Conservation (phyloP, 2,797 vertebrate genomes). For the Nannoperca obscura region DNA sequence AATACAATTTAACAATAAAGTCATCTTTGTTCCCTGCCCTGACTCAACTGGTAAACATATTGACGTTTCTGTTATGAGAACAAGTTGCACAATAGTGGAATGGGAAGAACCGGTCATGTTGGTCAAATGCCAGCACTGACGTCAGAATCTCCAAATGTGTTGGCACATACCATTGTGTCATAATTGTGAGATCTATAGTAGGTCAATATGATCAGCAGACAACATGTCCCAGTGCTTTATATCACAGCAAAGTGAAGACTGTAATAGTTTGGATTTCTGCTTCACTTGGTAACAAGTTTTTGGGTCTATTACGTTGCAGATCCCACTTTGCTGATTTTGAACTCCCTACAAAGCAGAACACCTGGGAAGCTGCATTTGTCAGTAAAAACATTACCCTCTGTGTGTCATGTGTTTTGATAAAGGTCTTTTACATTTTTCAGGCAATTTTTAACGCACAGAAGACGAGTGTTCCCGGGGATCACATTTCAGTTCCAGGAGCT, state of each 20-base stretch:
- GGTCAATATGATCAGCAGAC: neutral
- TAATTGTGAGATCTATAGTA: neutral
- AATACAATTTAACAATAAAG: too few species aligned
- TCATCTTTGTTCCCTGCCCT: too few species aligned
- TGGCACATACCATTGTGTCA: neutral
- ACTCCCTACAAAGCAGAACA: neutral
- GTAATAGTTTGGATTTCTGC: neutral
- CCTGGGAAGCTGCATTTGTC: too few species aligned
- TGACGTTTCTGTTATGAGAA: neutral
- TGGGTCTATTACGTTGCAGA: too few species aligned
- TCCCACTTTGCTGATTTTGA: neutral
- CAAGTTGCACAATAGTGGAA: neutral
- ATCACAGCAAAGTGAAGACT: neutral
- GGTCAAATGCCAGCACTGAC: neutral
- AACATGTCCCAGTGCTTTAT: neutral
- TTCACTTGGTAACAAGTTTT: neutral
- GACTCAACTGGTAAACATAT: neutral
- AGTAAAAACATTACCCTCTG: neutral
- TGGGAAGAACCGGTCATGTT: neutral
- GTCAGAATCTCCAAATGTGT: neutral
- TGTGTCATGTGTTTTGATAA: neutral
- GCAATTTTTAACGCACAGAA: constrained; percentile 88
- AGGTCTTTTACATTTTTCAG: constrained; percentile 58
- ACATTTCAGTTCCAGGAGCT: constrained; percentile 84
- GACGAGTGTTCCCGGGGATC: constrained; percentile 87